These are phyloP conservation scores for Therioaphis trifolii DNA, from an alignment of 2,888 invertebrate species.

Conservation along the genomic window DNA sequence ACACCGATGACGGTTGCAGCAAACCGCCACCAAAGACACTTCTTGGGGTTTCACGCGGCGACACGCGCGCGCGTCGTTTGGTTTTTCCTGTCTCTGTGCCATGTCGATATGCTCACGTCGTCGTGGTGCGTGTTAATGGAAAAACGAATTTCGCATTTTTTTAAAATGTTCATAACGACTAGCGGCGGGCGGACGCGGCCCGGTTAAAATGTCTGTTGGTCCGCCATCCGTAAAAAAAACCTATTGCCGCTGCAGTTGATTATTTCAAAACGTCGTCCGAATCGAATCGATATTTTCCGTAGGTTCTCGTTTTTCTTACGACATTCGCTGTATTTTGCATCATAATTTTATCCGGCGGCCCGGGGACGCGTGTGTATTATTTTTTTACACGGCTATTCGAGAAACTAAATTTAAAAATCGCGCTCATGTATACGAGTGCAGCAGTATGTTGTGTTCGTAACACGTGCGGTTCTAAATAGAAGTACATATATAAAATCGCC, in stretches of 20 bases:
- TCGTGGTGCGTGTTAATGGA: slow-evolving; percentile 15
- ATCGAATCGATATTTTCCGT: slow-evolving; percentile 62
- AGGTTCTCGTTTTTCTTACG: slow-evolving; percentile 33
- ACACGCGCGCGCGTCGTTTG: not conserved
- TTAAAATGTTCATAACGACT: slow-evolving; percentile 39
- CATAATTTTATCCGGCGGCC: slow-evolving; percentile 24
- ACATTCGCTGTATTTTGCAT: slow-evolving; percentile 46
- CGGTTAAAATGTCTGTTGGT: slow-evolving; percentile 49
- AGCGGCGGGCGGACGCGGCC: too few species aligned
- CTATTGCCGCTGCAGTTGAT: slow-evolving; percentile 49
- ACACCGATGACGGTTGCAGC: not conserved
- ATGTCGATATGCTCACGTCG: slow-evolving; percentile 15
- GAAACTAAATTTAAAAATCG: slow-evolving; percentile 4
- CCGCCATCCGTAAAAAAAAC: slow-evolving; percentile 61
- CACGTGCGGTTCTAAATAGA: not conserved
- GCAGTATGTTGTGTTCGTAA: not conserved
- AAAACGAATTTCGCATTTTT: slow-evolving; percentile 46
- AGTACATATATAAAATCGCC: not conserved
- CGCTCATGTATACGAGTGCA: too few species aligned
- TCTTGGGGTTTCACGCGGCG: not conserved
- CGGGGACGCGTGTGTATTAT: not conserved
- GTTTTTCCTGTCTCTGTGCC: not conserved
- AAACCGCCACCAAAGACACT: not conserved
- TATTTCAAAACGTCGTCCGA: slow-evolving; percentile 59
- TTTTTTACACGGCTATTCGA: not conserved